A percentile compares a stretch with the other conserved stretches of the same genome.
Evolutionary conservation across 2,797 vertebrate species (phyloP).

Genomic region (Sorex maritimensis): DNA sequence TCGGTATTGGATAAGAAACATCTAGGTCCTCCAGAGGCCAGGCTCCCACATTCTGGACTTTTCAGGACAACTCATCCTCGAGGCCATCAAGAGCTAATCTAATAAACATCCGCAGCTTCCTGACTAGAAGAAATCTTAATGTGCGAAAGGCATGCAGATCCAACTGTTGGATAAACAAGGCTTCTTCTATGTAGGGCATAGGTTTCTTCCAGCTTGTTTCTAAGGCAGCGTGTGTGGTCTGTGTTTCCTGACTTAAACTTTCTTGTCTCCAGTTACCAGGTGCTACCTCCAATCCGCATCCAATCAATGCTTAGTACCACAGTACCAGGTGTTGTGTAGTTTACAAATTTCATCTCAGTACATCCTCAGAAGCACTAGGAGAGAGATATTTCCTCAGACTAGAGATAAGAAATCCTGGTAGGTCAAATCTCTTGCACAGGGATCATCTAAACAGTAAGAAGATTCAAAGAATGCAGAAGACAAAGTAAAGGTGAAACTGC

Average conservation of each 20-base stretch:
- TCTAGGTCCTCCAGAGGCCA: slow-evolving; percentile 77
- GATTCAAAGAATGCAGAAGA: slow-evolving; percentile 50
- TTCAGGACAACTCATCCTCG: slow-evolving; percentile 72
- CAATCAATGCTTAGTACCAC: background rate
- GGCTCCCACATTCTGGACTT: slow-evolving; percentile 79
- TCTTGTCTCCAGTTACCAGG: background rate
- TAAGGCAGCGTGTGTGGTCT: slow-evolving; percentile 52
- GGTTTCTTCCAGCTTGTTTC: slow-evolving; percentile 61
- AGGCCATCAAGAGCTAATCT: slow-evolving; percentile 79
- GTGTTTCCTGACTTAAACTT: slow-evolving; percentile 16
- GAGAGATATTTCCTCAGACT: slow-evolving; percentile 43
- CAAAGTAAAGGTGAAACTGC: background rate
- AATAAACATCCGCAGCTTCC: slow-evolving; percentile 83
- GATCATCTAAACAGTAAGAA: slow-evolving; percentile 33
- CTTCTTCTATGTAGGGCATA: slow-evolving; percentile 41
- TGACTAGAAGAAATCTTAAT: slow-evolving; percentile 82
- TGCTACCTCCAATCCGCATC: background rate
- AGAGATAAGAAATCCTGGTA: slow-evolving; percentile 32
- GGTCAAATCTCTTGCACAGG: slow-evolving; percentile 45
- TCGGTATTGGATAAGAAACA: slow-evolving; percentile 68
- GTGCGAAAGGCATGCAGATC: slow-evolving; percentile 72
- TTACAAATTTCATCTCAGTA: background rate
- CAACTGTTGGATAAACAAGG: slow-evolving; percentile 71
- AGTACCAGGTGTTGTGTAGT: background rate
- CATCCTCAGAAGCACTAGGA: slow-evolving; percentile 11